Evolutionary conservation across 2,888 invertebrate species (phyloP), one percentile per base, ranked within the genome.

Genomic region (Clivina fossor): DNA sequence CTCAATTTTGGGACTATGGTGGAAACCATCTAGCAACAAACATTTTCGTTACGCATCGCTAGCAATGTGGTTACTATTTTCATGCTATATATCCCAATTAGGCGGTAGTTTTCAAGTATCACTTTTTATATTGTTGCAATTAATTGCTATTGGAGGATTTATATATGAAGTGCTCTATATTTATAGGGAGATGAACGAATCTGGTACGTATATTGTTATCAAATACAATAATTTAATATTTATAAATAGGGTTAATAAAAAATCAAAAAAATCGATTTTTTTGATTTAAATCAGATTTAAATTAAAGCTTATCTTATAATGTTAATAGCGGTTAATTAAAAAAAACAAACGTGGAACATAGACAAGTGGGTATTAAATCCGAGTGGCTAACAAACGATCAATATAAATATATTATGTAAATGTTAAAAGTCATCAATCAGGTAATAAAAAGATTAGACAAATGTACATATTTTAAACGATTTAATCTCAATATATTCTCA

Each of bases 51-150:
- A 84, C 44, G 80, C 83, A 7, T 85, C 93, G 0, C 83, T 84
- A 61, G 73, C 80, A 1, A 72, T 89, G 16, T 94, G 93, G 93
- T 74, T 90, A 9, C 76, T 88, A 3, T 73, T 90, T 24, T 83
- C 88, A 15, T 82, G 90, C 61, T 90, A 86, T 68, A 65, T 88
- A 8, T 86, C 91, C 38, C 86, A 88, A 63, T 78, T 86, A 28
- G 80, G 89, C 1, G 90, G 90, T 1, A 79, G 85, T 1, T 80
- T 89, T 32, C 85, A 90, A 72, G 83, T 90, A n/a, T 82, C 88
- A 40, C 80, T 85, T 13, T 88, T 92, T 70, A 75, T 86, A 13
- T 61, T 81, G 1, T 74, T 90, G 0, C 85, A 89, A 74, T 68
- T 78, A 2, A 75, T 90, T 50, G 81, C 83, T 59, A 64, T 84